Conservation (phyloP, 2,797 vertebrate species). For the Somateria mollissima region DNA sequence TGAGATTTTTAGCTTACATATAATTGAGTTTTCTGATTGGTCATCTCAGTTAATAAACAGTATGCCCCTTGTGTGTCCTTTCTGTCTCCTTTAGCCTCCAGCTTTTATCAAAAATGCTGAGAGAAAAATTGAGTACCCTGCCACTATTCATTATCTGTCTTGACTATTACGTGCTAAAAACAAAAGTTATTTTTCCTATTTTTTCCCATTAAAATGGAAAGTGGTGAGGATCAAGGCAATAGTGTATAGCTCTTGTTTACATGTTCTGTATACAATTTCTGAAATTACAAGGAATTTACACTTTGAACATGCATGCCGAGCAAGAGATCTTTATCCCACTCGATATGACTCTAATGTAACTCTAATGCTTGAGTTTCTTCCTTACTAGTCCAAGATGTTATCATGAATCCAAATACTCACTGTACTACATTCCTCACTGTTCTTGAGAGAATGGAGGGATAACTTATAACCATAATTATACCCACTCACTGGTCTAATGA, state of each 20-base stretch:
- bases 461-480: slow-evolving; percentile 74
- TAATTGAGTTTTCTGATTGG: neutral
- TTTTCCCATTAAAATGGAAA: slow-evolving; percentile 11
- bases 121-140: neutral
- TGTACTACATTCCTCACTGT: slow-evolving; percentile 63
- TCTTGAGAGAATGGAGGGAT: slow-evolving; percentile 72
- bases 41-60: slow-evolving; percentile 10
- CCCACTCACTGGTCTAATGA: slow-evolving; percentile 74
- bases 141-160: neutral
- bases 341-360: neutral
- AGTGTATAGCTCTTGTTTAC: neutral
- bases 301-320: neutral
- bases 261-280: neutral
- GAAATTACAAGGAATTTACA: neutral
- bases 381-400: neutral
- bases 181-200: neutral
- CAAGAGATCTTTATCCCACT: neutral
- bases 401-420: neutral
- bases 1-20: neutral
- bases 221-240: neutral
- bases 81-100: slow-evolving; percentile 16
- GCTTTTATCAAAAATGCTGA: neutral
- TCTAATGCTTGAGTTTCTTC: neutral
- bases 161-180: neutral
- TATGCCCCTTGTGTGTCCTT: neutral